phyloP scores from a whole-genome alignment of 2,888 invertebrate species.

The Mythimna pallens region DNA sequence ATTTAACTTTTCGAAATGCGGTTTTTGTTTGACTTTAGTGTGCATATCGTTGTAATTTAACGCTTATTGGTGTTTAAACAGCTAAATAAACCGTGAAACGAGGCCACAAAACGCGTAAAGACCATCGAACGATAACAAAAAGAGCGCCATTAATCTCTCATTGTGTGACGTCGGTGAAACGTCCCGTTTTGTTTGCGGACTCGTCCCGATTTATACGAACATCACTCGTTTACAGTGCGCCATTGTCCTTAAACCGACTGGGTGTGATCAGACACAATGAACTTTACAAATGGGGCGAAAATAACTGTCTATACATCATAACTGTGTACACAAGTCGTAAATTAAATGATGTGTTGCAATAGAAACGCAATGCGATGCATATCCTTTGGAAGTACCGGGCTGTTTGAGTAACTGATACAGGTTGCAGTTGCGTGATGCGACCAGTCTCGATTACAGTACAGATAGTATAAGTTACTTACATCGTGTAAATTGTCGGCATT shows the following conservation, averaged over 20 bases:
- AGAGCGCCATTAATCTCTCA: constrained; percentile 88
- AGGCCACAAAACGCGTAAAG: constrained; percentile 87
- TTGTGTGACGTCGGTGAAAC: constrained; percentile 84
- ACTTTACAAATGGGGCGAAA: constrained; percentile 84
- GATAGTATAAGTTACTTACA: constrained; percentile 14
- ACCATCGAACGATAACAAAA: constrained; percentile 87
- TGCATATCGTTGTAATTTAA: constrained; percentile 81
- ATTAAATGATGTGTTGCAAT: constrained; percentile 69
- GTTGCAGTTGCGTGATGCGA: constrained; percentile 31
- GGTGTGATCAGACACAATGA: constrained; percentile 87
- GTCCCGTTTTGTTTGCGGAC: constrained; percentile 87
- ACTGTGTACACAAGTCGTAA: constrained; percentile 85
- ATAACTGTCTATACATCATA: constrained; percentile 85
- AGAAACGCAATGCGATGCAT: constrained; percentile 36
- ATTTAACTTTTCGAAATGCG: constrained; percentile 62
- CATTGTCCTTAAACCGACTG: constrained; percentile 86
- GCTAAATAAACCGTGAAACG: constrained; percentile 88
- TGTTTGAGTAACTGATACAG: constrained; percentile 21
- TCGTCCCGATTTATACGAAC: constrained; percentile 81
- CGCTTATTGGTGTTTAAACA: constrained; percentile 85
- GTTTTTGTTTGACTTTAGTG: constrained; percentile 75
- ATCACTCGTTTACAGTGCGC: constrained; percentile 80
- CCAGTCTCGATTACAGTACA: constrained; percentile 13
- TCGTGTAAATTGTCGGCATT: constrained; percentile 32
- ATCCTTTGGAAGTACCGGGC: constrained; percentile 31